These are phyloP conservation scores for Augiades crinisus DNA, from an alignment of 2,888 invertebrate genomes.

Conservation along the genomic window DNA sequence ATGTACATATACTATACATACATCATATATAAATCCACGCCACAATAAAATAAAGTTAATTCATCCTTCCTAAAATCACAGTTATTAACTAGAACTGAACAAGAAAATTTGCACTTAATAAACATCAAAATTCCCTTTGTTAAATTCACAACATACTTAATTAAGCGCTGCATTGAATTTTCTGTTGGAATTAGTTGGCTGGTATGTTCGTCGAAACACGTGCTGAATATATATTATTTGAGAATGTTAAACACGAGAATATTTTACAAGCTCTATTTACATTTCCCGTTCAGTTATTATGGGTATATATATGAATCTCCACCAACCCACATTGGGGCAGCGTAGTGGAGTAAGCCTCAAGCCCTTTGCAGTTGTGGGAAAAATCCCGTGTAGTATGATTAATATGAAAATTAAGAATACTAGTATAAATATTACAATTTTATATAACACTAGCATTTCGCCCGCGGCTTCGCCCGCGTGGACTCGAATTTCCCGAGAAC, in stretches of 20 bases:
- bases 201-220: not conserved
- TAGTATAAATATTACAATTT: too few relatives aligned
- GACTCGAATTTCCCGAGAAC: too few relatives aligned
- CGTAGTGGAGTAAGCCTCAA: not conserved
- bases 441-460: too few relatives aligned
- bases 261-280: not conserved
- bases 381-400: too few relatives aligned
- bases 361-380: too few relatives aligned
- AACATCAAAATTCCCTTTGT: constrained; percentile 4
- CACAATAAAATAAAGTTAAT: not conserved
- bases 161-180: constrained; percentile 2
- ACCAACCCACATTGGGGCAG: not conserved
- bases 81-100: not conserved
- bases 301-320: too few relatives aligned
- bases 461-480: too few relatives aligned
- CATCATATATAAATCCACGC: too few relatives aligned
- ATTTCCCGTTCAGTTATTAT: too few relatives aligned
- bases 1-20: too few relatives aligned
- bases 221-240: not conserved
- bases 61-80: not conserved
- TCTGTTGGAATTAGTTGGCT: not conserved
- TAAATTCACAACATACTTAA: constrained; percentile 5
- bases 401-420: too few relatives aligned
- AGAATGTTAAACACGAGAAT: not conserved
- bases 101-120: not conserved